Evolutionary conservation across 30 jellyfish, hydroid and myxozoan species (phyloP).

Genomic region (Catostylus mosaicus): DNA sequence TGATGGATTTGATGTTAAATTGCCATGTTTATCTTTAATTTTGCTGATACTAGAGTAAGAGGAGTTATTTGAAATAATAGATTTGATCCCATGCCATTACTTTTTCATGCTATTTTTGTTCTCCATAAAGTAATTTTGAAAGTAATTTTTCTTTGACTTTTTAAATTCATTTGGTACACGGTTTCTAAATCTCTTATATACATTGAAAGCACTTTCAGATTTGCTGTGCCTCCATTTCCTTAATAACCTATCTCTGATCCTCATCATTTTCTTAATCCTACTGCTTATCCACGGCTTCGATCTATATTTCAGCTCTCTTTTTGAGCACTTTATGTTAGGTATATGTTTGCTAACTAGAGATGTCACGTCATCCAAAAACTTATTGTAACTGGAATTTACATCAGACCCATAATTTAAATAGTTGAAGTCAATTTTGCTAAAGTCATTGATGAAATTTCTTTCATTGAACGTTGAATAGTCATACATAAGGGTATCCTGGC

Average conservation of each 20-base stretch:
- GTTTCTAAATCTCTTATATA: neutral
- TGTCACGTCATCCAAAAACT: constrained; percentile 13
- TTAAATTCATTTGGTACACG: constrained; percentile 9
- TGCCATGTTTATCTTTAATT: constrained; percentile 21
- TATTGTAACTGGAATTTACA: constrained; percentile 7
- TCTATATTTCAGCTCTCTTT: constrained; percentile 16
- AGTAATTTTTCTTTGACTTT: neutral
- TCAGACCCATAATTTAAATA: constrained; percentile 19
- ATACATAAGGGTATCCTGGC: constrained; percentile 3
- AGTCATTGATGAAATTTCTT: constrained; percentile 17
- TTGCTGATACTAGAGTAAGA: constrained; percentile 7
- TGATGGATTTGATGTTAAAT: neutral
- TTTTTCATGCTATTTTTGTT: constrained; percentile 16
- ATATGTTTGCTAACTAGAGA: constrained; percentile 22
- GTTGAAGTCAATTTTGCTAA: constrained; percentile 11
- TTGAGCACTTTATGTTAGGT: constrained; percentile 21
- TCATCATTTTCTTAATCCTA: constrained; percentile 21
- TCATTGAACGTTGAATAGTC: constrained; percentile 16
- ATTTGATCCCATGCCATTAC: constrained; percentile 12
- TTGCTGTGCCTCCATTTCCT: constrained; percentile 15
- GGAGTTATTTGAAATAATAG: constrained; percentile 6
- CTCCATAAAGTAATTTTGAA: neutral
- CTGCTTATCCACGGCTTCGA: constrained; percentile 6
- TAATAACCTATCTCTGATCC: too few species aligned
- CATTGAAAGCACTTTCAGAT: neutral